These are phyloP conservation scores for Pedionomus torquatus DNA, from an alignment of 2,113 vertebrate species.

Conservation along the genomic window DNA sequence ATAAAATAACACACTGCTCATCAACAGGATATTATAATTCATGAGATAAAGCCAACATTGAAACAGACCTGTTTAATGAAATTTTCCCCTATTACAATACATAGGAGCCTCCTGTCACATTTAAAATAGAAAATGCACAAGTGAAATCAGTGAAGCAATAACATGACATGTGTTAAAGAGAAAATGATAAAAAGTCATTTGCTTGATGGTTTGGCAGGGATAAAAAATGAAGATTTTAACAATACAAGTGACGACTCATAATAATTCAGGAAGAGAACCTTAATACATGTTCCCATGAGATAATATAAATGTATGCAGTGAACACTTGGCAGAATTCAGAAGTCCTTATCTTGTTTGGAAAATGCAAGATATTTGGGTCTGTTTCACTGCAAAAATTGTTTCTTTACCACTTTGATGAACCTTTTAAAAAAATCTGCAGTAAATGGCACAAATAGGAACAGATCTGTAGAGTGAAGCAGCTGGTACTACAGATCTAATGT, in stretches of 20 bases:
- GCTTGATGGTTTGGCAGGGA: neutral
- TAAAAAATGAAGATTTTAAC: neutral
- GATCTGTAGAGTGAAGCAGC: neutral
- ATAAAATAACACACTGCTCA: neutral
- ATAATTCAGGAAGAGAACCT: neutral
- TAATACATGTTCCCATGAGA: neutral
- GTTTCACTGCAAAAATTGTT: neutral
- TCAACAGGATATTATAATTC: constrained; percentile 38
- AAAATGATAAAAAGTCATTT: constrained; percentile 21
- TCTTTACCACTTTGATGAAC: neutral
- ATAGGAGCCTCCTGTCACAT: neutral
- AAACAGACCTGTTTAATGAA: constrained; percentile 16
- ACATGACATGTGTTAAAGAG: constrained; percentile 9
- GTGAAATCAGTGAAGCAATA: neutral
- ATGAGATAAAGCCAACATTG: constrained; percentile 21
- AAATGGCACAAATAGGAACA: neutral
- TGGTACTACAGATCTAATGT: neutral
- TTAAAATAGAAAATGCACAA: constrained; percentile 5
- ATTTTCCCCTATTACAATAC: neutral
- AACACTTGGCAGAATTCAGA: neutral
- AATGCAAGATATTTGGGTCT: neutral
- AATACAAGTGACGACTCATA: neutral
- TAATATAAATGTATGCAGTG: neutral
- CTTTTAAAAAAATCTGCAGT: neutral
- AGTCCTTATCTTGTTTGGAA: neutral